These are phyloP conservation scores for Acronicta alni DNA, from an alignment of 2,888 invertebrate species.

Conservation along the genomic window DNA sequence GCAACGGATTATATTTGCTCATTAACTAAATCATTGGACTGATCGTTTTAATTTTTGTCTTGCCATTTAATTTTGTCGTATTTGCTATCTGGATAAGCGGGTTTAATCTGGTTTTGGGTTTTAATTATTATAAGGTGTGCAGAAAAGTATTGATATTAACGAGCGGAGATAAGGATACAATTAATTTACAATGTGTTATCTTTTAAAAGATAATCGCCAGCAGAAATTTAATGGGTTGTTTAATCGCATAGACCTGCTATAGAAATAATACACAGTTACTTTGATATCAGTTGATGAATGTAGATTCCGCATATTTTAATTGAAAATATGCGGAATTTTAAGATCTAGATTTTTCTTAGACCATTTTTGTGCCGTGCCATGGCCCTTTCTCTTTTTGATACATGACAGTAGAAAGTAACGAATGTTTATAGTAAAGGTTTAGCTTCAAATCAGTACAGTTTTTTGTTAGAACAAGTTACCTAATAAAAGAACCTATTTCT, in stretches of 20 bases:
- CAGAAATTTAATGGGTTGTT: constrained; percentile 25
- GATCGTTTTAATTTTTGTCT: constrained; percentile 63
- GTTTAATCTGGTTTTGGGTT: constrained; percentile 42
- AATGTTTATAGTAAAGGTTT: no score
- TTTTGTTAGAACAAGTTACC: no score
- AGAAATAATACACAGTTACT: constrained; percentile 15
- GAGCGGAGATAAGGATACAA: constrained; percentile 42
- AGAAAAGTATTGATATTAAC: constrained; percentile 31
- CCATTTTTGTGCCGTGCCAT: no score
- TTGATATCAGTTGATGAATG: no score
- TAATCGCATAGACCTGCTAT: constrained; percentile 17
- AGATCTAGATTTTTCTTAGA: no score
- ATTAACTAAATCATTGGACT: constrained; percentile 66
- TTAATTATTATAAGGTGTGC: constrained; percentile 39
- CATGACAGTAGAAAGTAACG: background rate
- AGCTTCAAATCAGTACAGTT: no score
- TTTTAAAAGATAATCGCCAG: constrained; percentile 43
- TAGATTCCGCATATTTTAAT: no score
- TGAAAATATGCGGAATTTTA: no score
- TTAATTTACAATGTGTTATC: constrained; percentile 46
- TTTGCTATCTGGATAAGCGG: constrained; percentile 55
- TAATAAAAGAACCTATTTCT: no score
- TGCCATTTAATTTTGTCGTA: constrained; percentile 64
- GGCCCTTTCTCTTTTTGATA: background rate
- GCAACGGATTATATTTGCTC: constrained; percentile 65